Conservation (phyloP, 2,113 vertebrate species). For the Nerophis ophidion region DNA sequence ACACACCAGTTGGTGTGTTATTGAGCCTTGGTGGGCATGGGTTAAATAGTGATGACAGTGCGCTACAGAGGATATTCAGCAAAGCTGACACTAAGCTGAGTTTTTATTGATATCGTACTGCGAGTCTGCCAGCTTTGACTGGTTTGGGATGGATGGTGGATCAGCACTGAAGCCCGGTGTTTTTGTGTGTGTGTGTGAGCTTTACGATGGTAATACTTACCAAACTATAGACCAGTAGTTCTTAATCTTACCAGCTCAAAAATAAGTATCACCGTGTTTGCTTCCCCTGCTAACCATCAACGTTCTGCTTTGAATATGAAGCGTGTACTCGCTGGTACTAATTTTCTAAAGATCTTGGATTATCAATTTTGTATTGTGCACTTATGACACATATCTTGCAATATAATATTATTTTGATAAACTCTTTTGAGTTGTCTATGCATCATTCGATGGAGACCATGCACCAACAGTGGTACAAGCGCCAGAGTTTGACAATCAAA, state of each 20-base stretch:
- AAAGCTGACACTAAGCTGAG: slow-evolving; percentile 35
- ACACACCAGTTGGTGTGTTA: slow-evolving; percentile 28
- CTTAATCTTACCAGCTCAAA: neutral
- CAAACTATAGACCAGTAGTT: slow-evolving; percentile 5
- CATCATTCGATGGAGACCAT: too few species aligned
- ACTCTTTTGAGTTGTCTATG: too few species aligned
- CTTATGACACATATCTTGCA: too few species aligned
- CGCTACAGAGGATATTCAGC: slow-evolving; percentile 34
- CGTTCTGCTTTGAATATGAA: too few species aligned
- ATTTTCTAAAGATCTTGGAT: too few species aligned
- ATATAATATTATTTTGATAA: too few species aligned
- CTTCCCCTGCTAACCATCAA: too few species aligned
- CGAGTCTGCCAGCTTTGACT: slow-evolving; percentile 10
- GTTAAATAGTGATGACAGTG: slow-evolving; percentile 44
- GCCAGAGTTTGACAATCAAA: too few species aligned
- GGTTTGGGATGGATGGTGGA: slow-evolving; percentile 10
- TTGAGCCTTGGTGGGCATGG: slow-evolving; percentile 20
- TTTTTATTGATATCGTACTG: slow-evolving; percentile 36
- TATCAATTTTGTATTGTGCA: too few species aligned
- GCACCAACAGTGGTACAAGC: too few species aligned
- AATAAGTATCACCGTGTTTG: too few species aligned
- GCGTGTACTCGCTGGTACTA: too few species aligned
- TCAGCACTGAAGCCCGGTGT: neutral
- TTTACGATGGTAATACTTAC: neutral
- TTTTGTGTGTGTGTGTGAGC: neutral